Evolutionary conservation across 2,888 invertebrate genomes (phyloP).

Genomic region (Drosophila ezoana): DNA sequence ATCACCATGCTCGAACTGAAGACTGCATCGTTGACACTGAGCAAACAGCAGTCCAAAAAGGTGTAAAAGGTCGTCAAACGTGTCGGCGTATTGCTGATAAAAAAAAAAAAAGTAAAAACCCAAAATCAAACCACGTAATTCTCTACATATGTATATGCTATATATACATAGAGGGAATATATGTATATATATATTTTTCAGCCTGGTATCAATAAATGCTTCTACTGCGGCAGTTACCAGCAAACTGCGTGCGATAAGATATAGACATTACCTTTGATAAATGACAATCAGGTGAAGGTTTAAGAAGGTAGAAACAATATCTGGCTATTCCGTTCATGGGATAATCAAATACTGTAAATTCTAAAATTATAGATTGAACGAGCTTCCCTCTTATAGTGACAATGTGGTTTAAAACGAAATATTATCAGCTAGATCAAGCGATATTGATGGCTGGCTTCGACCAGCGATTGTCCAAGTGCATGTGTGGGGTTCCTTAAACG

Average conservation of each 20-base stretch:
- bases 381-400: not conserved
- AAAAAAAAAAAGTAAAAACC: conserved; percentile 25
- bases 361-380: conserved; percentile 14
- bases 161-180: conserved; percentile 11
- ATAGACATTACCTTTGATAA: conserved; percentile 68
- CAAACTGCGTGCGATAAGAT: conserved; percentile 63
- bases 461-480: not conserved
- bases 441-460: not conserved
- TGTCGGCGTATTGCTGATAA: conserved; percentile 56
- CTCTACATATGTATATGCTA: conserved; percentile 2
- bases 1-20: conserved; percentile 8
- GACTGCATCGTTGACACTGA: conserved; percentile 25
- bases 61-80: conserved; percentile 71
- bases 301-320: conserved; percentile 53
- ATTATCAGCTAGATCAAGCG: conserved; percentile 29
- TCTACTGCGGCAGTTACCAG: conserved; percentile 71
- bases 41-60: conserved; percentile 58
- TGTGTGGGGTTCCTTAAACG: not conserved
- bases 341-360: conserved; percentile 75
- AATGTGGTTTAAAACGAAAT: not conserved
- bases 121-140: conserved; percentile 38
- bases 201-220: conserved; percentile 65
- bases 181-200: conserved; percentile 12
- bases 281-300: conserved; percentile 58
- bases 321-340: conserved; percentile 56